Conservation (phyloP, 2,888 invertebrate species). For the Agrochola macilenta region DNA sequence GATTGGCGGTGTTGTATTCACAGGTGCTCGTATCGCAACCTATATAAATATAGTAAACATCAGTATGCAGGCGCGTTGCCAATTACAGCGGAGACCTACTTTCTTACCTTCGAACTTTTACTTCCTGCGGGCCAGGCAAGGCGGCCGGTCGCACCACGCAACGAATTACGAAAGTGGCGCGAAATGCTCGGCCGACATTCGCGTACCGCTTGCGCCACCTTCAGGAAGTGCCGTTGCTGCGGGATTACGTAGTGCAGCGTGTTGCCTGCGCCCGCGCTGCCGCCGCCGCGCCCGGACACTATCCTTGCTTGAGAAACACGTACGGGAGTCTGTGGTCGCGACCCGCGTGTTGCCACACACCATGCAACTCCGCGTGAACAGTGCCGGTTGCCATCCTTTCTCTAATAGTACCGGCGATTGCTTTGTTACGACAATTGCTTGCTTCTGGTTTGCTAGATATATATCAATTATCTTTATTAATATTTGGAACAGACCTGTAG, state of each 20-base stretch:
- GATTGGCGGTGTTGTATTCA: constrained; percentile 59
- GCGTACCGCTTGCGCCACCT: constrained; percentile 89
- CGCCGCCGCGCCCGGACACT: constrained; percentile 73
- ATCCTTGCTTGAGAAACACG: constrained; percentile 79
- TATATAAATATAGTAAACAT: constrained; percentile 84
- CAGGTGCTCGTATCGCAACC: constrained; percentile 80
- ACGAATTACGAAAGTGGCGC: constrained; percentile 90
- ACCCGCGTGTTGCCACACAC: constrained; percentile 72
- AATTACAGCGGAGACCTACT: constrained; percentile 90
- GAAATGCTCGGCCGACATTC: constrained; percentile 90
- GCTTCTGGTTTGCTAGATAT: constrained; percentile 43
- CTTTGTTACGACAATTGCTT: constrained; percentile 48
- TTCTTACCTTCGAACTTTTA: constrained; percentile 91
- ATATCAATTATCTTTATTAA: constrained; percentile 37
- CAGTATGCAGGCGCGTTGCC: constrained; percentile 89
- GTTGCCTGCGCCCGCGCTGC: constrained; percentile 68
- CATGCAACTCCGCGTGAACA: constrained; percentile 64
- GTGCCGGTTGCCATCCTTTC: constrained; percentile 68
- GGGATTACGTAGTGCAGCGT: constrained; percentile 87
- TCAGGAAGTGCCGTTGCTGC: constrained; percentile 89
- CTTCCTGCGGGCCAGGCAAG: constrained; percentile 90
- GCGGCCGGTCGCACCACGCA: constrained; percentile 89
- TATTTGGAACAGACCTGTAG: constrained; percentile 23
- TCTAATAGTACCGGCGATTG: constrained; percentile 57
- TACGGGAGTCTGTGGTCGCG: constrained; percentile 77